Evolutionary conservation across 1,140 invertebrate species (phyloP).

Genomic region (Idris sp.): DNA sequence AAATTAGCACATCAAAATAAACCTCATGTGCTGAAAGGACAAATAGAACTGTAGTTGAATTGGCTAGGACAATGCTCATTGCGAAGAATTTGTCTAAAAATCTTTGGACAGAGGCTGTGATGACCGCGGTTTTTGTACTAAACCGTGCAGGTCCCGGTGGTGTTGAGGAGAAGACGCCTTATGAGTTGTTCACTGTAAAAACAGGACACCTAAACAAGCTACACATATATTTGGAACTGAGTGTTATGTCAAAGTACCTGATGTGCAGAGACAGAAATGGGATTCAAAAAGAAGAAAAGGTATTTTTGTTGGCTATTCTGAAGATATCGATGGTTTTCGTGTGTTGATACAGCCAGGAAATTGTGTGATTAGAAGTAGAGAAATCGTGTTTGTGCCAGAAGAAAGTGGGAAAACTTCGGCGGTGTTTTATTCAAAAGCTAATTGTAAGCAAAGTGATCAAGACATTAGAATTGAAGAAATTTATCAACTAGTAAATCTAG

Average conservation of each 20-base stretch:
- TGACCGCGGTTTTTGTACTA: too few relatives aligned
- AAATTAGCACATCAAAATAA: slow-evolving; percentile 58
- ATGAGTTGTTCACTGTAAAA: slow-evolving; percentile 52
- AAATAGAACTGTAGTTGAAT: slow-evolving; percentile 73
- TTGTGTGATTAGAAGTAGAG: slow-evolving; percentile 3
- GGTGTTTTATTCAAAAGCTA: too few relatives aligned
- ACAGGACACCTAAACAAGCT: slow-evolving; percentile 60
- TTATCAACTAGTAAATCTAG: too few relatives aligned
- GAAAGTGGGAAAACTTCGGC: not conserved
- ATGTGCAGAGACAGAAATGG: slow-evolving; percentile 32
- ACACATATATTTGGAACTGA: slow-evolving; percentile 68
- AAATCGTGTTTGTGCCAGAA: slow-evolving; percentile 34
- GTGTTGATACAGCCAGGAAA: slow-evolving; percentile 22
- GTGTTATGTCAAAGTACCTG: slow-evolving; percentile 66
- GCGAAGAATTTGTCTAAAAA: slow-evolving; percentile 65
- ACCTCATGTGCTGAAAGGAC: slow-evolving; percentile 67
- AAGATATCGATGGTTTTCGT: slow-evolving; percentile 10
- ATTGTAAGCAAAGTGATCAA: too few relatives aligned
- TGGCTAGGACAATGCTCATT: slow-evolving; percentile 66
- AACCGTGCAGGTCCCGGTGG: too few relatives aligned
- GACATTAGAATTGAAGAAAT: too few relatives aligned
- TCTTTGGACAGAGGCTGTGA: too few relatives aligned
- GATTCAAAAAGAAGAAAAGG: slow-evolving; percentile 10
- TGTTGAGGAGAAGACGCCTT: slow-evolving; percentile 33
- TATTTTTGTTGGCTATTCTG: slow-evolving; percentile 19